These are phyloP conservation scores for Drosophila arizonae DNA, from an alignment of 1,140 invertebrate genomes.

Conservation along the genomic window DNA sequence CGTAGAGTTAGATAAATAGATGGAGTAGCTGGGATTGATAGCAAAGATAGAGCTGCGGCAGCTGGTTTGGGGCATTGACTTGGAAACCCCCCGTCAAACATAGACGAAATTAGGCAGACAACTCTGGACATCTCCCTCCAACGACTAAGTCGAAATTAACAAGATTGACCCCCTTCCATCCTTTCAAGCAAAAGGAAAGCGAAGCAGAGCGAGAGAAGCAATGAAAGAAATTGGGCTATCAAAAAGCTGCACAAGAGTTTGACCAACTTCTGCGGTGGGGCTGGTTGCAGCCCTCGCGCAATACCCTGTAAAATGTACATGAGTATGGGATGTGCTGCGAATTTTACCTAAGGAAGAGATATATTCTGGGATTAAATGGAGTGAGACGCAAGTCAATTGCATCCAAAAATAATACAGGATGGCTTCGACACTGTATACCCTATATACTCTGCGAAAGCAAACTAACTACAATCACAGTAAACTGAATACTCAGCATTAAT, in stretches of 20 bases:
- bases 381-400: too few relatives aligned
- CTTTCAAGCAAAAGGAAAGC: neutral
- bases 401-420: too few relatives aligned
- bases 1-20: constrained; percentile 56
- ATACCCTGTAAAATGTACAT: constrained; percentile 23
- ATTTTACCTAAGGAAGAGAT: too few relatives aligned
- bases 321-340: neutral
- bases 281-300: neutral
- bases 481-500: too few relatives aligned
- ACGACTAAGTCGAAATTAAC: constrained; percentile 64
- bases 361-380: neutral
- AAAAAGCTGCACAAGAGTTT: constrained; percentile 47
- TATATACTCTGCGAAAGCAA: too few relatives aligned
- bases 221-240: constrained; percentile 77
- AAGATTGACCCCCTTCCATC: constrained; percentile 64
- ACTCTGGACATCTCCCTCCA: constrained; percentile 13
- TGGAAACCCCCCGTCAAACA: constrained; percentile 15
- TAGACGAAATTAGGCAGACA: constrained; percentile 51
- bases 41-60: constrained; percentile 18
- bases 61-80: constrained; percentile 7
- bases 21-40: constrained; percentile 52
- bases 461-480: too few relatives aligned
- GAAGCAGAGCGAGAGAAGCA: constrained; percentile 37
- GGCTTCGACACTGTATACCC: neutral
- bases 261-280: constrained; percentile 26